These are phyloP conservation scores for Drosophila falleni DNA, from an alignment of 2,888 invertebrate genomes.

Conservation along the genomic window DNA sequence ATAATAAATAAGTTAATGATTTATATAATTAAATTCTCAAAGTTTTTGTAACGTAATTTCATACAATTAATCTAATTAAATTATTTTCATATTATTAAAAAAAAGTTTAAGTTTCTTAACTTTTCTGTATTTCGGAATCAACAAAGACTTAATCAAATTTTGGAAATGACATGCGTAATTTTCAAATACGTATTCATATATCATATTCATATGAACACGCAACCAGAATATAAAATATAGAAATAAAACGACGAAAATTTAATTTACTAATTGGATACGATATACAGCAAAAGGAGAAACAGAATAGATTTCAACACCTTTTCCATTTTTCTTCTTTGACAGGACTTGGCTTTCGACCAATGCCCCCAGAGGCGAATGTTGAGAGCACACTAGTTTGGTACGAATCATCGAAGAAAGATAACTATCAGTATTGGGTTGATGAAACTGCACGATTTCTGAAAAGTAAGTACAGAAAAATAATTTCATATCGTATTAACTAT, in stretches of 20 bases:
- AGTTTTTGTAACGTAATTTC: no score
- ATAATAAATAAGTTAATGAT: no score
- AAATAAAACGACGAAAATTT: constrained; percentile 1
- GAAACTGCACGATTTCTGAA: constrained; percentile 91
- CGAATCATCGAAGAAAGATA: constrained; percentile 88
- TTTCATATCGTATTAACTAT: no score
- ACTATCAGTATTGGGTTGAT: constrained; percentile 92
- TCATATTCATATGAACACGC: no score
- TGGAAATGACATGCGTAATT: no score
- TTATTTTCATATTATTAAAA: no score
- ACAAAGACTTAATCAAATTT: no score
- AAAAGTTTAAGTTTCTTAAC: no score
- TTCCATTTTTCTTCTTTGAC: constrained; percentile 56
- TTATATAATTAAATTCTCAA: no score
- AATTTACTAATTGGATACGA: constrained; percentile 16
- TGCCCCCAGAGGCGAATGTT: constrained; percentile 95
- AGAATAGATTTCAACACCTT: not conserved
- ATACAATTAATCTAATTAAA: no score
- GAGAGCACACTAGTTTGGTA: constrained; percentile 99
- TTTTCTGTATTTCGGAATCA: no score
- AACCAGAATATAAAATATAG: not conserved
- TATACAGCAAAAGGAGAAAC: not conserved
- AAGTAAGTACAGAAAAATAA: constrained; percentile 86
- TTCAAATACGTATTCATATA: no score
- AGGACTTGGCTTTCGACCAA: constrained; percentile 98